A percentile compares a stretch with the other conserved stretches of the same genome.
Conservation (phyloP, 2,888 invertebrate genomes). For the Xestia ashworthii region DNA sequence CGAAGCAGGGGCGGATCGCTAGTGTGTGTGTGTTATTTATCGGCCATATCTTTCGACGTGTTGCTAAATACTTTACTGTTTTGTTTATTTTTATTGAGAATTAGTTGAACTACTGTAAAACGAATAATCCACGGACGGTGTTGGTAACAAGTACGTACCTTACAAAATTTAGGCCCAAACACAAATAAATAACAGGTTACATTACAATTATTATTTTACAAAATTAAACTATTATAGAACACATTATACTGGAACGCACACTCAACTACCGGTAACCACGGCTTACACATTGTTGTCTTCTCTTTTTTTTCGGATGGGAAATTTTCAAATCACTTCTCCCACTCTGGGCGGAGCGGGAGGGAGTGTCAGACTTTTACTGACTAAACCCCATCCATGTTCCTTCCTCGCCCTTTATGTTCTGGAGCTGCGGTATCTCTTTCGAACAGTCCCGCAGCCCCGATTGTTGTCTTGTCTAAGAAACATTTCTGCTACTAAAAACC, state of each 20-base stretch:
- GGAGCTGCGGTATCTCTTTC: too few relatives aligned
- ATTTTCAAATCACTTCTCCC: too few relatives aligned
- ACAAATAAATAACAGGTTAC: too few relatives aligned
- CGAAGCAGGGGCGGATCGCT: not conserved
- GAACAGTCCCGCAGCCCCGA: too few relatives aligned
- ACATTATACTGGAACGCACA: not conserved
- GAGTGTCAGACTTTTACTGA: too few relatives aligned
- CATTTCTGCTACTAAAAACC: not conserved
- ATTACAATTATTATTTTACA: not conserved
- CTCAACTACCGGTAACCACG: not conserved
- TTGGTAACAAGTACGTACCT: too few relatives aligned
- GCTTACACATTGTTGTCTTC: not conserved
- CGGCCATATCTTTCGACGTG: not conserved
- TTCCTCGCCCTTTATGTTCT: too few relatives aligned
- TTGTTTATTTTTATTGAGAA: not conserved
- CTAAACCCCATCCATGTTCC: too few relatives aligned
- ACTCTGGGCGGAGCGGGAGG: too few relatives aligned
- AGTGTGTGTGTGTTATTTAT: not conserved
- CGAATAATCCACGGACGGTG: not conserved
- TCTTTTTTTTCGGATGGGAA: too few relatives aligned
- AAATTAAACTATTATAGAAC: not conserved
- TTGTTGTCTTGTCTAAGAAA: not conserved
- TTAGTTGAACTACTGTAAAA: not conserved
- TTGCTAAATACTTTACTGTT: not conserved
- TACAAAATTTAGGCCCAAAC: too few relatives aligned